phyloP scores from a whole-genome alignment of 2,888 invertebrate species.

The Archips xylosteana region DNA sequence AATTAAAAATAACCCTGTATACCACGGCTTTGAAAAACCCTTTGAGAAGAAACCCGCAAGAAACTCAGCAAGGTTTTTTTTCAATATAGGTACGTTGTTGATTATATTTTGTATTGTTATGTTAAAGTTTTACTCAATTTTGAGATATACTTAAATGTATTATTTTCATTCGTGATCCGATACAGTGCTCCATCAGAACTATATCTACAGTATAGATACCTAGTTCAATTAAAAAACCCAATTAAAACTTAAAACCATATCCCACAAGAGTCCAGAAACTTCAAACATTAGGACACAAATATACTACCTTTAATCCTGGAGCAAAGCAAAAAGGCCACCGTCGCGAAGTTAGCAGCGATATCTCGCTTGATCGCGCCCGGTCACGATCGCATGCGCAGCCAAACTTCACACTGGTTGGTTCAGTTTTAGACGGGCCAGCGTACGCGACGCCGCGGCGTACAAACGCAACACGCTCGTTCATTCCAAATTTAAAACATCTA shows the following conservation, averaged over 20 bases:
- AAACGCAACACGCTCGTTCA: conserved; percentile 40
- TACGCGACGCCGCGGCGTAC: conserved; percentile 63
- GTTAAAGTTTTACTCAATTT: too few relatives aligned
- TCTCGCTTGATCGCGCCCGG: conserved; percentile 59
- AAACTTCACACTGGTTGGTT: conserved; percentile 79
- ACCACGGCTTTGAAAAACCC: too few relatives aligned
- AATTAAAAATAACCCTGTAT: too few relatives aligned
- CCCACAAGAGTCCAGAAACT: neutral
- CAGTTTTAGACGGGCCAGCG: conserved; percentile 78
- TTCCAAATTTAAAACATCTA: conserved; percentile 50
- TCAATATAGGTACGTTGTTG: too few relatives aligned
- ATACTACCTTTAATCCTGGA: conserved; percentile 1
- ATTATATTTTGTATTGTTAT: too few relatives aligned
- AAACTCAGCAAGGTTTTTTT: too few relatives aligned
- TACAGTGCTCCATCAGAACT: too few relatives aligned
- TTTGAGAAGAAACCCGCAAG: too few relatives aligned
- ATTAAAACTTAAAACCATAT: neutral
- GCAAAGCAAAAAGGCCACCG: conserved; percentile 36
- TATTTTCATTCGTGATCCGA: too few relatives aligned
- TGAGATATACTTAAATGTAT: too few relatives aligned
- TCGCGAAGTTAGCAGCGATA: conserved; percentile 54
- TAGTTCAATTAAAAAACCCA: too few relatives aligned
- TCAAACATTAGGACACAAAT: neutral
- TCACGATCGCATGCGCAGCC: conserved; percentile 60
- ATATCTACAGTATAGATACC: too few relatives aligned